Evolutionary conservation across 1,140 invertebrate species (phyloP), one percentile per base, ranked within the genome.

Genomic region (Pseudomyrmex pallidus): DNA sequence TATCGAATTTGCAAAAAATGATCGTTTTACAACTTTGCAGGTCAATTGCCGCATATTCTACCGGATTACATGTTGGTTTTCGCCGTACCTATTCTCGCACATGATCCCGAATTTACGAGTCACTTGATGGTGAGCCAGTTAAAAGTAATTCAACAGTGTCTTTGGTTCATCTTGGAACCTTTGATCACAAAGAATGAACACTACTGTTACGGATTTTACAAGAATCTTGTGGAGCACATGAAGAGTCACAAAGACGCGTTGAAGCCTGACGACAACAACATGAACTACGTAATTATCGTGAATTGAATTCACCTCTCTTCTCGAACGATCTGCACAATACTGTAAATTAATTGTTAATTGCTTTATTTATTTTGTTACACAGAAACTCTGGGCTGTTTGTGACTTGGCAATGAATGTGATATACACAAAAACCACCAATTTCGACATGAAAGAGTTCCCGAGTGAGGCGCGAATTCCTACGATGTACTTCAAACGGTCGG

Each of bases 31-130:
- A 63, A 78, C 61, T 80, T 89, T 63, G 50, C 67, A 94, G 93
- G 95, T 87, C 97, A 98, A 93, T 91, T 98, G 89, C 96, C 97
- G n/a, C 97, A 98, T 91, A 98, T 98, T 91, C 94, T 98, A 91
- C 98, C 99, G 68, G 99, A 99, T 94, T 99, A 99, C 92, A 98
- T 99, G 96, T 93, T 99, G 87, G 98, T 98, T 68, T 99, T 99
- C 94, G 97, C 98, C 2, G 97, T 99, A 68, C 98, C 99, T 67
- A 96, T 99, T 48, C 95, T 99, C 15, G 97, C 98, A 4, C 98
- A 99, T 93, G 97, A 98, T 94, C 97, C 98, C 7, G 95, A 96
- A 84, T 98, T 97, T 89, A 97, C 96, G 35, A 95, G 96, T 83
- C 96, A 97, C 91, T 96, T 97, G 85, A 96, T 98, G 91, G 94